Percentiles rank a stretch among this genome's conserved stretches.
These are phyloP conservation scores for Cherax quadricarinatus DNA, from an alignment of 1,140 invertebrate genomes.

Conservation along the genomic window DNA sequence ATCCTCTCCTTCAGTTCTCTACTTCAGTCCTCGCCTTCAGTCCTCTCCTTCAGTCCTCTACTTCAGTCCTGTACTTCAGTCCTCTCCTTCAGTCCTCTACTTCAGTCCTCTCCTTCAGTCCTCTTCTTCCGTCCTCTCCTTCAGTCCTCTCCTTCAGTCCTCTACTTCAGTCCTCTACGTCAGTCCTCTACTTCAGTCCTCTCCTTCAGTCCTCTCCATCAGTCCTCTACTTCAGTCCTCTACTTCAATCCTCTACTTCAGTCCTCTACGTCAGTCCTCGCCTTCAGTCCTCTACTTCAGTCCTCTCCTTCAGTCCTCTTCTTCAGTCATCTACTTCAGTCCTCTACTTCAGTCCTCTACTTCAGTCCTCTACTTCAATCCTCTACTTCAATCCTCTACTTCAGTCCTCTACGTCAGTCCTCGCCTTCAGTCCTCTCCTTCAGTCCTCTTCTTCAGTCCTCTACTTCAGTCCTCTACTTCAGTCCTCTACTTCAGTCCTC, in stretches of 20 bases:
- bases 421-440: no score
- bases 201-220: not conserved
- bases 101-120: not conserved
- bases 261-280: no score
- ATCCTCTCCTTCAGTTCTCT: not conserved
- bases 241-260: not conserved
- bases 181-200: no score
- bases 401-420: not conserved
- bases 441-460: not conserved
- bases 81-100: not conserved
- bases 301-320: not conserved
- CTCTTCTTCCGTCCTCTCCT: no score
- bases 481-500: not conserved
- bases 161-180: not conserved
- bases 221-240: not conserved
- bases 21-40: not conserved
- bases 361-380: not conserved
- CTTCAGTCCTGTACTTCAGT: not conserved
- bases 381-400: not conserved
- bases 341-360: not conserved
- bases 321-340: not conserved
- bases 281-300: no score
- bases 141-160: no score
- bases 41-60: not conserved
- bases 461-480: no score